A percentile compares a stretch with the other conserved stretches of the same genome.
Evolutionary conservation across 2,888 invertebrate genomes (phyloP).

Genomic region (Monopis laevigella): DNA sequence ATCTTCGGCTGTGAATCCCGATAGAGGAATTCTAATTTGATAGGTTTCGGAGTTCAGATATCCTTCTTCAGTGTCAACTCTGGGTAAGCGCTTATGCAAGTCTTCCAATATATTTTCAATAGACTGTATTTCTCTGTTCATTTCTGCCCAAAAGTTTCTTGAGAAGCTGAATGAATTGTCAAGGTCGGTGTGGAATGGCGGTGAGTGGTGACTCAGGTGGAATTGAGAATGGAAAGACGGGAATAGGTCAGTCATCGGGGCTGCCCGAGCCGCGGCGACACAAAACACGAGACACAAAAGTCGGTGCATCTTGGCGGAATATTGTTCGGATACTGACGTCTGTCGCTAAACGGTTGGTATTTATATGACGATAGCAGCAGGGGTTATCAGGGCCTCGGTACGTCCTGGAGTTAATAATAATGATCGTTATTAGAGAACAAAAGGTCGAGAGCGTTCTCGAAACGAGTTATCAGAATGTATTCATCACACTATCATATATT

Average conservation of each 20-base stretch:
- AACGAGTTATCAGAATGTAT: no score
- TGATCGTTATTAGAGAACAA: conserved; percentile 2
- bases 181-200: conserved; percentile 8
- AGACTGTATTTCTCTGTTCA: conserved; percentile 31
- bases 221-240: no score
- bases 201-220: not conserved
- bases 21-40: conserved; percentile 32
- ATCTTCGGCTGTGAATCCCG: conserved; percentile 41
- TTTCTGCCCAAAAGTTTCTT: conserved; percentile 34
- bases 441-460: conserved; percentile 3
- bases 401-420: conserved; percentile 1
- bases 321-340: not conserved
- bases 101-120: conserved; percentile 33
- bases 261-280: not conserved
- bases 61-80: conserved; percentile 23
- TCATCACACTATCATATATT: no score
- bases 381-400: conserved; percentile 6
- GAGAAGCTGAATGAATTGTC: conserved; percentile 37
- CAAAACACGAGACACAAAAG: not conserved
- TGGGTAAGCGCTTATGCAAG: conserved; percentile 33
- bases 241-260: conserved; percentile 16
- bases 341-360: not conserved
- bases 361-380: not conserved
- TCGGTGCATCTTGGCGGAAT: not conserved
- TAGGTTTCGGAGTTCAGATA: conserved; percentile 34